Evolutionary conservation across 2,113 vertebrate genomes (phyloP).

Genomic region (Siniperca chuatsi): DNA sequence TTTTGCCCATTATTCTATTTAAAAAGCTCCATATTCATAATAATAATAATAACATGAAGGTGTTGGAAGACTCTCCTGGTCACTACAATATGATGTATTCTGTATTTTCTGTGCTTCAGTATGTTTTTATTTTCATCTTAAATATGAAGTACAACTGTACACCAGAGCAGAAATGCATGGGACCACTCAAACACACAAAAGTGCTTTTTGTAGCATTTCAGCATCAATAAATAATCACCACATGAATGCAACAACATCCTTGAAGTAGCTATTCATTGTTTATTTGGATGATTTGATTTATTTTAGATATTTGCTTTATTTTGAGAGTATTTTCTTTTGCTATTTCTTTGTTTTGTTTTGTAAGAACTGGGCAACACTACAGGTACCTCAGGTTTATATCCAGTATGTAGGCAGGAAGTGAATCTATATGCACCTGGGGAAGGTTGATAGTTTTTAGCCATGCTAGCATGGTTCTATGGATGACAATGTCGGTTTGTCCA

Average conservation of each 20-base stretch:
- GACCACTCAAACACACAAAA: neutral
- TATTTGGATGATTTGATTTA: slow-evolving; percentile 20
- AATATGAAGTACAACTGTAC: neutral
- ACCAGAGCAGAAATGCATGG: neutral
- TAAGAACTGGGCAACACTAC: neutral
- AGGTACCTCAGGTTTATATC: neutral
- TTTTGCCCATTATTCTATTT: neutral
- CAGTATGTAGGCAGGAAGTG: too few relatives aligned
- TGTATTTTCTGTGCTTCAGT: neutral
- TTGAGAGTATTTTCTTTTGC: neutral
- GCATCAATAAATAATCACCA: slow-evolving; percentile 57
- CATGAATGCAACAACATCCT: neutral
- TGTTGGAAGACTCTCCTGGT: too few relatives aligned
- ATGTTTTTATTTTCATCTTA: neutral
- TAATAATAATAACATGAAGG: neutral
- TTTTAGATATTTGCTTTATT: slow-evolving; percentile 33
- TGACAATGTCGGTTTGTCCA: too few relatives aligned
- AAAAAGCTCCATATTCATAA: neutral
- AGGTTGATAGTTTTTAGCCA: neutral
- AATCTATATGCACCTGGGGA: neutral
- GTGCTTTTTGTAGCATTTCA: slow-evolving; percentile 30
- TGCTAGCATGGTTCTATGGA: too few relatives aligned
- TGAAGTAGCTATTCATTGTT: slow-evolving; percentile 41
- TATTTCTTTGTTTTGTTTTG: neutral
- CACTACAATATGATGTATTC: neutral